These are phyloP conservation scores for Cercopithecus mona DNA, from an alignment of 2,113 vertebrate species.

Conservation along the genomic window DNA sequence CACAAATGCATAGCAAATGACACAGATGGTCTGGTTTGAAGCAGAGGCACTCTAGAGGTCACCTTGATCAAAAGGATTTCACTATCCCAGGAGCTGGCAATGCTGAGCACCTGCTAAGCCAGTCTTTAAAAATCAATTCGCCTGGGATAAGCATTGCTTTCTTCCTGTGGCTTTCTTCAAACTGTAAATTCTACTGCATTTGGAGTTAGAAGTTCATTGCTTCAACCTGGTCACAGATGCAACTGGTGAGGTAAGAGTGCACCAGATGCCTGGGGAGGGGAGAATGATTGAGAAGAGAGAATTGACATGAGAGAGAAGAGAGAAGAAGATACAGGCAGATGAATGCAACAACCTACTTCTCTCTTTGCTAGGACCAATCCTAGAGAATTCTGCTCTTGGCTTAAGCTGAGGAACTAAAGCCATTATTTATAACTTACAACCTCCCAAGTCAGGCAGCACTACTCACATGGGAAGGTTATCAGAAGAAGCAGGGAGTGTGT, in stretches of 20 bases:
- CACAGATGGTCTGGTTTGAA: not conserved
- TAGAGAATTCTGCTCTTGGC: not conserved
- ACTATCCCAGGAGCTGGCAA: not conserved
- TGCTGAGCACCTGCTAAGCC: not conserved
- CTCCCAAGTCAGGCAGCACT: not conserved
- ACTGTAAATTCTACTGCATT: not conserved
- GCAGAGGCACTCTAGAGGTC: not conserved
- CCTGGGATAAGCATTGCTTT: not conserved
- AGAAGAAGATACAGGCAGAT: not conserved
- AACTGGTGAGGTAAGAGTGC: not conserved
- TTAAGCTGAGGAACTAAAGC: not conserved
- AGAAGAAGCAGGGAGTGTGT: slow-evolving; percentile 19
- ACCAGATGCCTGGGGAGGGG: not conserved
- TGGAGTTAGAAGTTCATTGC: not conserved
- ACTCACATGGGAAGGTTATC: slow-evolving; percentile 27
- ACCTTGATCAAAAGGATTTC: not conserved
- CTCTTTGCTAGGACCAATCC: not conserved
- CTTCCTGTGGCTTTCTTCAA: not conserved
- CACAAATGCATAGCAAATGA: not conserved
- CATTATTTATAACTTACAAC: slow-evolving; percentile 42
- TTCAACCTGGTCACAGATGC: not conserved
- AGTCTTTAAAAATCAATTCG: not conserved
- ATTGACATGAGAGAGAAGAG: not conserved
- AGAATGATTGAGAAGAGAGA: not conserved
- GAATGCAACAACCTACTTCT: not conserved